Percentiles rank a stretch among this genome's conserved stretches.
Evolutionary conservation across 92 coral and sea anemone species (phyloP).

Genomic region (Heliopora coerulea): DNA sequence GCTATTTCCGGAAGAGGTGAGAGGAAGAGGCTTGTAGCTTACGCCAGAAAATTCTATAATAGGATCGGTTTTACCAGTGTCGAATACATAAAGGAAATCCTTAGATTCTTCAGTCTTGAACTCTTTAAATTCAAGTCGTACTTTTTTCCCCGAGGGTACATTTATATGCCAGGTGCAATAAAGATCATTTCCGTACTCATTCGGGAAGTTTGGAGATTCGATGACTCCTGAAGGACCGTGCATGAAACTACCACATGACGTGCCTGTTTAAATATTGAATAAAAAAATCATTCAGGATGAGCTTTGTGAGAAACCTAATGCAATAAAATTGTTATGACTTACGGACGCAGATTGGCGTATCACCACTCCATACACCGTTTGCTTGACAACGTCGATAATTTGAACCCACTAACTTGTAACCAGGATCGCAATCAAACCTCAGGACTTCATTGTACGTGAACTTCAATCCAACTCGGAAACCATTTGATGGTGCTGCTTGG

Average conservation of each 20-base stretch:
- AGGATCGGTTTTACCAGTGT: slow-evolving; percentile 83
- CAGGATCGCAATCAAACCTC: slow-evolving; percentile 87
- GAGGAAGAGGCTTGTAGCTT: slow-evolving; percentile 78
- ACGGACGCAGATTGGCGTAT: slow-evolving; percentile 71
- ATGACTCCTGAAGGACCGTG: slow-evolving; percentile 85
- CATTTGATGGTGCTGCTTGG: slow-evolving; percentile 70
- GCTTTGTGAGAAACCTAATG: too few relatives aligned
- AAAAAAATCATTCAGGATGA: background rate
- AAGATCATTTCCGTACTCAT: slow-evolving; percentile 75
- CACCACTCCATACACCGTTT: slow-evolving; percentile 87
- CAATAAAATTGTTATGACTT: too few relatives aligned
- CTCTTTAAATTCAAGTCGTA: slow-evolving; percentile 73
- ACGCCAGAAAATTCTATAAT: slow-evolving; percentile 87
- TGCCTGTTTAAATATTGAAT: slow-evolving; percentile 43
- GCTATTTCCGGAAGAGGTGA: slow-evolving; percentile 90
- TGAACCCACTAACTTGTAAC: slow-evolving; percentile 86
- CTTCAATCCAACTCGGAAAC: slow-evolving; percentile 64
- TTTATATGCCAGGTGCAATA: slow-evolving; percentile 97
- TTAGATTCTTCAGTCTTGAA: slow-evolving; percentile 74
- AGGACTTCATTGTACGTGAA: slow-evolving; percentile 72
- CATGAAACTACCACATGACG: slow-evolving; percentile 78
- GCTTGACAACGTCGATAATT: slow-evolving; percentile 70
- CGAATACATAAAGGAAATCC: slow-evolving; percentile 75
- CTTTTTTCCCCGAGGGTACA: slow-evolving; percentile 90
- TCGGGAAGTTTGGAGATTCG: slow-evolving; percentile 87